Evolutionary conservation across 2,113 vertebrate species (phyloP).

Genomic region (Gavialis gangeticus): DNA sequence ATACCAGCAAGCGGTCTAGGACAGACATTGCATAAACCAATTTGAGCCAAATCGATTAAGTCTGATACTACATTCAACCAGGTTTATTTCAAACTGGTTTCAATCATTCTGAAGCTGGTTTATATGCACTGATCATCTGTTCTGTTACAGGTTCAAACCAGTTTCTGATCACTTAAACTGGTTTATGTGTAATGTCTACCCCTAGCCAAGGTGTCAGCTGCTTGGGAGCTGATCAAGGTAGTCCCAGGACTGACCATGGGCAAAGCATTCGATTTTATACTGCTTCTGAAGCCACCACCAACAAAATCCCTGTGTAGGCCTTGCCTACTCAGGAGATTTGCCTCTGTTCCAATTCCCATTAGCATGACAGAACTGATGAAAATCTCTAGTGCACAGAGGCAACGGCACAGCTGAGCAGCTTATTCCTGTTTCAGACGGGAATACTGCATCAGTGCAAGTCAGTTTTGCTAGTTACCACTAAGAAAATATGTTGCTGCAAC

Average conservation of each 20-base stretch:
- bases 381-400: not conserved
- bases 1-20: too few relatives aligned
- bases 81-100: too few relatives aligned
- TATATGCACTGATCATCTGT: too few relatives aligned
- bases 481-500: not conserved
- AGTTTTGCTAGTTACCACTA: not conserved
- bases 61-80: too few relatives aligned
- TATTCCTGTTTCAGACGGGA: not conserved
- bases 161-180: too few relatives aligned
- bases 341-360: not conserved
- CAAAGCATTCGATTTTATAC: not conserved
- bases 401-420: not conserved
- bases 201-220: too few relatives aligned
- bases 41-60: too few relatives aligned
- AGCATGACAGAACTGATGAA: not conserved
- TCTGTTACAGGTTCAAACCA: too few relatives aligned
- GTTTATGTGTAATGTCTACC: too few relatives aligned
- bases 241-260: not conserved
- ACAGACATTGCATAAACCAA: too few relatives aligned
- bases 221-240: not conserved
- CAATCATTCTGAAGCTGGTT: too few relatives aligned
- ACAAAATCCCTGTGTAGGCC: not conserved
- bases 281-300: not conserved
- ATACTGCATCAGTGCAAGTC: not conserved
- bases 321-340: not conserved